phyloP scores from a whole-genome alignment of 1,140 invertebrate species.

The Drosophila nasuta region DNA sequence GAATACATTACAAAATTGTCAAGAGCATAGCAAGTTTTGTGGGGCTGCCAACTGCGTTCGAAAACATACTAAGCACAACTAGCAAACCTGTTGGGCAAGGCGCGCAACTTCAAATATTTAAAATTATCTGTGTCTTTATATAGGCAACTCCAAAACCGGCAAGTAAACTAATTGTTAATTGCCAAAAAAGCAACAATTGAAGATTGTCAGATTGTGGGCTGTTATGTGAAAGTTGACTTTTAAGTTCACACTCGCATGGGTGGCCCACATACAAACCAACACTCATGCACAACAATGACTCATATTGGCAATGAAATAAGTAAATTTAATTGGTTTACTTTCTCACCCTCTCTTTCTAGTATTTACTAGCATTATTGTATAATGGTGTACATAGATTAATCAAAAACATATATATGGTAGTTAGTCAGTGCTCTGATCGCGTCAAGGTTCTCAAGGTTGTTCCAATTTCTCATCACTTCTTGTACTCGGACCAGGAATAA shows the following conservation, averaged over 20 bases:
- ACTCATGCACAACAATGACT: conserved; percentile 13
- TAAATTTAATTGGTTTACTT: neutral
- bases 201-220: neutral
- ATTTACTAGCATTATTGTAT: conserved; percentile 22
- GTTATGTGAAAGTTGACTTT: neutral
- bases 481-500: conserved; percentile 72
- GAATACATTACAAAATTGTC: neutral
- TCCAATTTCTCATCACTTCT: conserved; percentile 49
- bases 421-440: conserved; percentile 6
- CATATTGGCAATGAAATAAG: conserved; percentile 24
- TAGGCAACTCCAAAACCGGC: neutral
- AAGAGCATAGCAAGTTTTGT: neutral
- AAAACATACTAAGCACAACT: conserved; percentile 21
- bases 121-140: neutral
- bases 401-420: neutral
- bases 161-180: neutral
- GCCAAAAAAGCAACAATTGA: neutral
- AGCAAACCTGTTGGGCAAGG: neutral
- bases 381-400: conserved; percentile 14
- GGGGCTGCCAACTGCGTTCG: conserved; percentile 33
- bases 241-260: neutral
- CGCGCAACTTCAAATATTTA: conserved; percentile 14
- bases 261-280: neutral
- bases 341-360: neutral
- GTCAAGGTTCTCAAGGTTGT: conserved; percentile 6